Conservation (phyloP, 1,140 invertebrate species). For the Muscidifurax raptorellus region DNA sequence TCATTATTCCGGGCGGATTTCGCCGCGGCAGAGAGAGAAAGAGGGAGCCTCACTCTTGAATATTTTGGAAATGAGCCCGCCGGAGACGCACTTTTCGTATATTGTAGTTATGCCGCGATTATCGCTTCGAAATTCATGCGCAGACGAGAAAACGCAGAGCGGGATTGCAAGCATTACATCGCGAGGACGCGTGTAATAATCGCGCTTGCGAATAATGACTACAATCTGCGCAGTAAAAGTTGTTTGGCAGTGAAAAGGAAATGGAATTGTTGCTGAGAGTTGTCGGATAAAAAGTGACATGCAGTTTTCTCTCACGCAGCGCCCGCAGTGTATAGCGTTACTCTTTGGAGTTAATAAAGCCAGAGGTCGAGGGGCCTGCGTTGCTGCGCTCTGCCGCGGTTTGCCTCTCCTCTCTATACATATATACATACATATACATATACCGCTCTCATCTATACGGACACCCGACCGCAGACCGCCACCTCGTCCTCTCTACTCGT, state of each 20-base stretch:
- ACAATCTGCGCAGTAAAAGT: neutral
- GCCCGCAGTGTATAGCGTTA: constrained; percentile 65
- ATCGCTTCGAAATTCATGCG: no score
- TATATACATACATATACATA: no score
- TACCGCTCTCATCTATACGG: constrained; percentile 65
- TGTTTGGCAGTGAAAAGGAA: neutral
- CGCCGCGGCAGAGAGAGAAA: neutral
- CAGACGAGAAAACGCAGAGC: no score
- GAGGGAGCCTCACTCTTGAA: neutral
- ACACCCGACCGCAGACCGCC: constrained; percentile 58
- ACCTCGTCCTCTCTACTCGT: constrained; percentile 15
- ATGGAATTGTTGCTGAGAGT: neutral
- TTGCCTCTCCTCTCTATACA: neutral
- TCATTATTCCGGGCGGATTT: constrained; percentile 26
- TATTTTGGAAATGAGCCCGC: constrained; percentile 22
- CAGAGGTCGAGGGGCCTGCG: constrained; percentile 56
- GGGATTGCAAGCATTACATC: no score
- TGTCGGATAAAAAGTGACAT: constrained; percentile 17
- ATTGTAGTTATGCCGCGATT: no score
- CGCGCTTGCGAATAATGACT: neutral
- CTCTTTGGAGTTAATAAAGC: constrained; percentile 69
- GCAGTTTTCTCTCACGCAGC: constrained; percentile 16
- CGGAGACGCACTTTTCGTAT: neutral
- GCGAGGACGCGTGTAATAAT: no score
- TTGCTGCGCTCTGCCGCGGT: neutral